A percentile compares a stretch with the other conserved stretches of the same genome.
These are phyloP conservation scores for Zoanthus sansibaricus DNA, from an alignment of 92 coral and sea anemone species.

Conservation along the genomic window DNA sequence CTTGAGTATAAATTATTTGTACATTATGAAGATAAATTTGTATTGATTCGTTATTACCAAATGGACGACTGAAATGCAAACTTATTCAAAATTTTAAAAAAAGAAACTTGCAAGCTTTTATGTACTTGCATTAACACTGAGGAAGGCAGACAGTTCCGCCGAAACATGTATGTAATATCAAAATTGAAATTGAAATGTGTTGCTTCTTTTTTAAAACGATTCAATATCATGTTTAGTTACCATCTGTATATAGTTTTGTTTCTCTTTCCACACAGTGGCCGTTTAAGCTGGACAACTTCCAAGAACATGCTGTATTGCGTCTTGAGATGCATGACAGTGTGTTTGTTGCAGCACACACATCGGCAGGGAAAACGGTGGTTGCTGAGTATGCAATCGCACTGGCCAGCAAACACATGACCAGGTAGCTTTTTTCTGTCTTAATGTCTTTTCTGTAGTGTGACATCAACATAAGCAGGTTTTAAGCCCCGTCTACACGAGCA, in stretches of 20 bases:
- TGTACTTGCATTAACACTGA: neutral
- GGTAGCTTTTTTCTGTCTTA: conserved; percentile 46
- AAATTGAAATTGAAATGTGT: neutral
- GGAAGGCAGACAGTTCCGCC: neutral
- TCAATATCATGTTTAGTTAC: neutral
- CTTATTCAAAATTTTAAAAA: too few relatives aligned
- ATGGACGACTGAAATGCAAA: too few relatives aligned
- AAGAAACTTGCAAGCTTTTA: too few relatives aligned
- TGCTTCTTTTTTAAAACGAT: neutral
- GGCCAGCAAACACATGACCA: conserved; percentile 90
- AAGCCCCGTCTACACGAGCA: too few relatives aligned
- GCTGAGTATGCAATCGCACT: conserved; percentile 94
- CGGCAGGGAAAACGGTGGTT: conserved; percentile 95
- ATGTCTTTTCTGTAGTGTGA: too few relatives aligned
- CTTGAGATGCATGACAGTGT: conserved; percentile 89
- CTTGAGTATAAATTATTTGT: too few relatives aligned
- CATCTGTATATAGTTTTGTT: neutral
- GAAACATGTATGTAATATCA: neutral
- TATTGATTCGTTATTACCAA: too few relatives aligned
- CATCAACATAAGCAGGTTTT: too few relatives aligned
- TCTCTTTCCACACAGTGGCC: conserved; percentile 67
- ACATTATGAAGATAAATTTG: too few relatives aligned
- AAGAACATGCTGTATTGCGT: conserved; percentile 89
- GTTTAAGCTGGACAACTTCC: conserved; percentile 92
- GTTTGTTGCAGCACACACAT: conserved; percentile 96